Conservation (phyloP, 2,113 vertebrate genomes). For the Gadus chalcogrammus region DNA sequence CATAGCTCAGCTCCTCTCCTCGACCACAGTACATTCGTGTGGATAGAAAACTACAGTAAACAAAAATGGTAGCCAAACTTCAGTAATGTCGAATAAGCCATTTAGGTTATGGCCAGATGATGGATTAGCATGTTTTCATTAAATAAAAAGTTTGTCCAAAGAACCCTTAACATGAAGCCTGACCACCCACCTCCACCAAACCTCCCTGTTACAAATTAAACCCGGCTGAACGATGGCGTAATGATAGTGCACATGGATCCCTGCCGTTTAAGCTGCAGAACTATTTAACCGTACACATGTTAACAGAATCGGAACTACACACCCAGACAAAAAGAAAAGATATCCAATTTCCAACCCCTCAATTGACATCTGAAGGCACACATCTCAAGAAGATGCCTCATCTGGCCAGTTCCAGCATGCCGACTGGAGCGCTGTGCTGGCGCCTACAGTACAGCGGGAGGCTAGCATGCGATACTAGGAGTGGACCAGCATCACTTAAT, state of each 20-base stretch:
- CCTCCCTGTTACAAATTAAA: too few relatives aligned
- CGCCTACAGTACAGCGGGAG: slow-evolving; percentile 7
- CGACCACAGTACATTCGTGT: slow-evolving; percentile 47
- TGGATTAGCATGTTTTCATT: too few relatives aligned
- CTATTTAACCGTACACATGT: background rate
- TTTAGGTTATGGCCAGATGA: background rate
- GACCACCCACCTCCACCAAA: too few relatives aligned
- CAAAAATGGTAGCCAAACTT: background rate
- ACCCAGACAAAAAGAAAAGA: slow-evolving; percentile 4
- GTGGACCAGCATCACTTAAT: too few relatives aligned
- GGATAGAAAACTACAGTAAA: too few relatives aligned
- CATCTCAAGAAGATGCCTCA: slow-evolving; percentile 49
- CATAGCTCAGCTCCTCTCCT: slow-evolving; percentile 19
- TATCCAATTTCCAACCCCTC: background rate
- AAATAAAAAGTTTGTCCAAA: too few relatives aligned
- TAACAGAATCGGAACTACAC: slow-evolving; percentile 28
- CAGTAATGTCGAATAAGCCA: background rate
- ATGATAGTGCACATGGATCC: background rate
- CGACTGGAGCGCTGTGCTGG: slow-evolving; percentile 5
- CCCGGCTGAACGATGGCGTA: too few relatives aligned
- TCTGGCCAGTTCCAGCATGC: slow-evolving; percentile 21
- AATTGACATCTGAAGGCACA: slow-evolving; percentile 37
- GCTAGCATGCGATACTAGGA: too few relatives aligned
- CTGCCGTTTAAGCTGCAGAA: background rate
- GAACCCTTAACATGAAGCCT: too few relatives aligned